Percentiles rank a stretch among this genome's conserved stretches.
Evolutionary conservation across 2,797 vertebrate species (phyloP).

Genomic region (Anas bahamensis): DNA sequence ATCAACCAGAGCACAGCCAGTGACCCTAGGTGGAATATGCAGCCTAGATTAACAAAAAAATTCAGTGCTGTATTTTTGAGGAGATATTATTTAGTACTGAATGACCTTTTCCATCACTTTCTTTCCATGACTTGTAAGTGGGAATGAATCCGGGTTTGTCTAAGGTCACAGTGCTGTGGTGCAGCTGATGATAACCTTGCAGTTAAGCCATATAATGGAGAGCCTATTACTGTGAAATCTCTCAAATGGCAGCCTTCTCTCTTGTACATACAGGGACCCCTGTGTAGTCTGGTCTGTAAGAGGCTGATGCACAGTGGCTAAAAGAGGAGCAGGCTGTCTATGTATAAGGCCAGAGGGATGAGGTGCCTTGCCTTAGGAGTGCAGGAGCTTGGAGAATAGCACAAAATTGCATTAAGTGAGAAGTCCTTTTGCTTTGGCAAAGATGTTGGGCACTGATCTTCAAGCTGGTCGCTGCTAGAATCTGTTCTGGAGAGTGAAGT

Average conservation of each 20-base stretch:
- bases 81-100: background rate
- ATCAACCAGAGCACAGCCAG: background rate
- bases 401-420: background rate
- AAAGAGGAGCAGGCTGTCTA: background rate
- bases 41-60: background rate
- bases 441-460: background rate
- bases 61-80: background rate
- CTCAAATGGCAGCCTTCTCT: background rate
- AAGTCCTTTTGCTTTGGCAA: background rate
- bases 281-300: background rate
- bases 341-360: background rate
- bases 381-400: background rate
- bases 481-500: background rate
- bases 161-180: background rate
- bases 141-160: background rate
- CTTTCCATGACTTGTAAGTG: background rate
- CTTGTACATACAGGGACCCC: background rate
- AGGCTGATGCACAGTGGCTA: fast-evolving
- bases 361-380: background rate
- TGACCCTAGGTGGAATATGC: background rate
- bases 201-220: background rate
- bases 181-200: background rate
- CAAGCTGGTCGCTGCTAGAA: background rate
- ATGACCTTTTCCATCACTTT: background rate
- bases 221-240: background rate